Percentiles rank a stretch among this genome's conserved stretches.
Conservation (phyloP, 2,113 vertebrate genomes). For the Tamias sibiricus region DNA sequence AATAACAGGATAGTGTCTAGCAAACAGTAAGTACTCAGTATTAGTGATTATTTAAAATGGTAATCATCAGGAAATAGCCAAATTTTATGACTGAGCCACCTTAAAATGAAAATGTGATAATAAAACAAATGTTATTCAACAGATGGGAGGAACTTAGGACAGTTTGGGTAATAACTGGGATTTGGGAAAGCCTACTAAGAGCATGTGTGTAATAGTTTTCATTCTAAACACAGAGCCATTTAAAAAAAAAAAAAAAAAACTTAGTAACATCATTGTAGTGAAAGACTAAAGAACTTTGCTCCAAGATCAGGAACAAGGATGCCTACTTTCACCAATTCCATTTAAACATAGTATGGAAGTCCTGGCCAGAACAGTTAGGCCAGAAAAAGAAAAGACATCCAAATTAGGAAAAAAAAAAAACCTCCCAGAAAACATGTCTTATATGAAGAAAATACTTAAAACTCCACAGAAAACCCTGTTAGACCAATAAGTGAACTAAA, state of each 20-base stretch:
- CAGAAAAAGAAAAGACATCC: conserved; percentile 6
- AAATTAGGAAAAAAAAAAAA: conserved; percentile 5
- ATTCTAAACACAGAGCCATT: background rate
- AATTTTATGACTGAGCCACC: background rate
- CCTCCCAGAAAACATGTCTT: background rate
- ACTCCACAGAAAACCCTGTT: background rate
- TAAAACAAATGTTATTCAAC: background rate
- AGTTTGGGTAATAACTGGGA: background rate
- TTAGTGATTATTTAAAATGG: background rate
- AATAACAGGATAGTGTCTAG: background rate
- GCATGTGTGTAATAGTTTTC: background rate
- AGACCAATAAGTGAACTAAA: conserved; percentile 9
- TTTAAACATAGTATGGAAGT: conserved; percentile 13
- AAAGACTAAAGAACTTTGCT: conserved; percentile 3
- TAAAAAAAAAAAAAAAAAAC: too few species aligned
- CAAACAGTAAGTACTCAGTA: background rate
- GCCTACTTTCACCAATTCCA: background rate
- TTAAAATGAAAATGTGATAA: conserved; percentile 24
- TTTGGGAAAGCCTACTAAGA: background rate
- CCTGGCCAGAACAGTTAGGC: background rate
- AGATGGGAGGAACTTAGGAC: background rate
- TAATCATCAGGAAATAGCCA: background rate
- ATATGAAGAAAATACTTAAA: background rate
- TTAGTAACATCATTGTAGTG: background rate
- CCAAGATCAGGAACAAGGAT: background rate